These are phyloP conservation scores for Brachyptera risi DNA, from an alignment of 2,888 invertebrate genomes.

Conservation along the genomic window DNA sequence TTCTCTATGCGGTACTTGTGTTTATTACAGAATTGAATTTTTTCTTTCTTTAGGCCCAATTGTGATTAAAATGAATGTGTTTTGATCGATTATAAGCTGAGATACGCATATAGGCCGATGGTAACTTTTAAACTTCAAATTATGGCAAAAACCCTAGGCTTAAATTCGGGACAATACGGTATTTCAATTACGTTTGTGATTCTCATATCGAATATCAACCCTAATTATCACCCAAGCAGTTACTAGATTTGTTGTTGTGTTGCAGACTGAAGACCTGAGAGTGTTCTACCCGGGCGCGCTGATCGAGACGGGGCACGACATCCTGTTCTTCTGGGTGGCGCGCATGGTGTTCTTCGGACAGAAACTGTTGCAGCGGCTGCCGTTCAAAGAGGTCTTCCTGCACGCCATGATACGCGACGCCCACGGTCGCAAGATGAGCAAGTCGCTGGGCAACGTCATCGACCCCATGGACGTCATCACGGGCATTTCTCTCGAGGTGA, in stretches of 20 bases:
- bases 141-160: too few species aligned
- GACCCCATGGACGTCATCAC: slow-evolving; percentile 94
- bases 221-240: too few species aligned
- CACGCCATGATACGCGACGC: slow-evolving; percentile 98
- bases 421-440: slow-evolving; percentile 98
- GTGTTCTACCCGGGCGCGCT: slow-evolving; percentile 89
- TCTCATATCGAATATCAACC: too few species aligned
- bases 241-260: not conserved
- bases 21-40: too few species aligned
- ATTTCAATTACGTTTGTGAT: too few species aligned
- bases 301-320: slow-evolving; percentile 96
- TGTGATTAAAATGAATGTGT: too few species aligned
- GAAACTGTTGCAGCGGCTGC: slow-evolving; percentile 81
- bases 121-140: too few species aligned
- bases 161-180: too few species aligned
- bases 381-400: slow-evolving; percentile 89
- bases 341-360: slow-evolving; percentile 98
- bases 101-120: too few species aligned
- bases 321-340: slow-evolving; percentile 99
- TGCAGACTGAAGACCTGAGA: slow-evolving; percentile 60
- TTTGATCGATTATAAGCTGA: too few species aligned
- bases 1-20: too few species aligned
- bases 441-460: slow-evolving; percentile 96
- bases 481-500: slow-evolving; percentile 75
- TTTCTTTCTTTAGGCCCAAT: too few species aligned